Evolutionary conservation across 2,888 invertebrate genomes (phyloP), one percentile per base, ranked within the genome.

Genomic region (Cosmia trapezina): DNA sequence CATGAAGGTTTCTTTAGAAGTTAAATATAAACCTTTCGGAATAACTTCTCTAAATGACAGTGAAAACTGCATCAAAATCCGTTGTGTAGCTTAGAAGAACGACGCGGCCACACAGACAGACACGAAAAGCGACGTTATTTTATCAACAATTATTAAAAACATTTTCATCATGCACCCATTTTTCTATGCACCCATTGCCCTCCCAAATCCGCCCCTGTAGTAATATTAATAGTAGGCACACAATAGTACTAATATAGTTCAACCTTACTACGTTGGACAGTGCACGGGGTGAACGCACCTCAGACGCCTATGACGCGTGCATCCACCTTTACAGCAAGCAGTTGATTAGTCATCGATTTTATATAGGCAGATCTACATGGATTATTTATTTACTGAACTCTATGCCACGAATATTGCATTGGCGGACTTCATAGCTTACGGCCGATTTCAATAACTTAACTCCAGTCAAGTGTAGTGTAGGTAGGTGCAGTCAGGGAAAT

Each of bases 281-380:
- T 70, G 77, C 74, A 71, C 68, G 90, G 84, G 91, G 90, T 91
- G 91, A 91, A 91, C 81, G 90, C 73, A 87, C 90, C 74, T 73
- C 65, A 59, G 76, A 59, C 81, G 80, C 75, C 74, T 75, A 79
- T 80, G 83, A 76, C 64, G 80, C 85, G 88, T 87, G 75, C 89
- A 84, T 86, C 86, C 79, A 89, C 89, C 90, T 88, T 86, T 83
- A 74, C 79, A 80, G 69, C 72, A 62, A 78, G 78, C 63, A 66
- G 68, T 74, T 67, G 78, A 87, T 89, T 90, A 89, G 83, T 91
- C 90, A 90, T 88, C 84, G 86, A 87, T 87, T 88, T 86, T 76
- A 86, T 85, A 85, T 85, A 86, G 83, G 76, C 80, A 78, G 83
- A 81, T 82, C 81, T 76, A 83, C 75, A 76, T 81, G 72, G 51